Conservation (phyloP, 2,888 invertebrate species). For the Shargacucullia verbasci region DNA sequence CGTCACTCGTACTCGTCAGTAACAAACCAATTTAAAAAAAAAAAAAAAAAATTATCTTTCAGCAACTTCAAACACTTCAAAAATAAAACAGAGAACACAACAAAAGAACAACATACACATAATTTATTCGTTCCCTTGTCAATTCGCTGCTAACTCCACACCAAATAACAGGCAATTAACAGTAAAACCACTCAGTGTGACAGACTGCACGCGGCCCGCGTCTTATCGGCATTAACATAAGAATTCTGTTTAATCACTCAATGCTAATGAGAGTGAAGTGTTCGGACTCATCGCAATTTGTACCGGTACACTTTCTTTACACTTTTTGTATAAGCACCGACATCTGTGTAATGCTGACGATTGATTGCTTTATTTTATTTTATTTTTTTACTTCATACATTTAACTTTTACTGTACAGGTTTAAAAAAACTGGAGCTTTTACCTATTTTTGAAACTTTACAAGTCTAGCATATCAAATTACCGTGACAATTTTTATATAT, state of each 20-base stretch:
- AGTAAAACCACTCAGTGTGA: slow-evolving; percentile 23
- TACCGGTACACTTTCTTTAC: slow-evolving; percentile 15
- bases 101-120: neutral
- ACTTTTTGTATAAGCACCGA: neutral
- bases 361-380: neutral
- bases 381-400: neutral
- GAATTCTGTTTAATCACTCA: slow-evolving; percentile 42
- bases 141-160: neutral
- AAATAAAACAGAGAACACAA: neutral
- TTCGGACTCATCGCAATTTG: slow-evolving; percentile 37
- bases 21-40: no score
- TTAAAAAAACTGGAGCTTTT: no score
- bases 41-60: no score
- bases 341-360: slow-evolving; percentile 3
- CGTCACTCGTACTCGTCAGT: no score
- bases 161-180: slow-evolving; percentile 8
- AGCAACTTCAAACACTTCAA: no score
- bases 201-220: slow-evolving; percentile 9
- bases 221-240: slow-evolving; percentile 50
- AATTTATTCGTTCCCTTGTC: slow-evolving; percentile 10
- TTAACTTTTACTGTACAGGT: no score
- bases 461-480: no score
- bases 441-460: no score
- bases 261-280: slow-evolving; percentile 38
- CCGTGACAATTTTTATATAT: no score